Base-by-base conservation (phyloP, 2,797 vertebrate species). In the Botia kubotai region DNA sequence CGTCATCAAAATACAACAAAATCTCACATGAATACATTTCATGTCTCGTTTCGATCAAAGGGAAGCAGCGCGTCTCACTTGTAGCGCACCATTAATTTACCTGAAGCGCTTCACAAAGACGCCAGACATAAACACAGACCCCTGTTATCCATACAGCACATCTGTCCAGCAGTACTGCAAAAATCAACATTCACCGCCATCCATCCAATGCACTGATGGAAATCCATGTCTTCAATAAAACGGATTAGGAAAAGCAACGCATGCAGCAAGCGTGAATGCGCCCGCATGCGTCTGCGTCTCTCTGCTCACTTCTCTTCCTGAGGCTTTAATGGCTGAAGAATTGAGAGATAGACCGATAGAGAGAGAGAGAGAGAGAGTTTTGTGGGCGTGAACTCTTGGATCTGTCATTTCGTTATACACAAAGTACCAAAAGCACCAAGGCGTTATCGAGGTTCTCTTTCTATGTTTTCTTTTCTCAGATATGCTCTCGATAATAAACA, bases 51-150 rank as follows among this genome's bases (percentile, higher is more conserved):
- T n/a, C 8, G 6, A 50, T 39, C 17, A 70, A 70, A 33, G 46
- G 29, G 36, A 65, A 65, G 68, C 46, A n/a, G 57, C 36, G 57
- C 29, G 29, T 8, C 14, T 80, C 78, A 80, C 78, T 73, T 80
- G 78, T 80, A 73, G 77, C 36, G 14, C 72, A n/a, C 39, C 13
- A 46, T 29, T 60, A 26, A 46, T 72, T 73, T 73, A 80, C 78
- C 78, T 80, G 62, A 67, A 74, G 17, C 70, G 50, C 77, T 65
- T 72, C 19, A 63, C 58, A 79, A 26, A 72, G 69, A 72, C 23
- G 78, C 12, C 67, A 70, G 13, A 21, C 48, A 66, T 12, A 62
- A 43, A 72, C 39, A 26, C 50, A 46, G 21, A 46, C 0, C n/a
- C 16, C 21, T 57, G 33, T 55, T 67, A 67, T 80, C 71, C 78